A percentile compares a stretch with the other conserved stretches of the same genome.
Evolutionary conservation across 2,797 vertebrate genomes (phyloP).

Genomic region (Anguilla obscura): DNA sequence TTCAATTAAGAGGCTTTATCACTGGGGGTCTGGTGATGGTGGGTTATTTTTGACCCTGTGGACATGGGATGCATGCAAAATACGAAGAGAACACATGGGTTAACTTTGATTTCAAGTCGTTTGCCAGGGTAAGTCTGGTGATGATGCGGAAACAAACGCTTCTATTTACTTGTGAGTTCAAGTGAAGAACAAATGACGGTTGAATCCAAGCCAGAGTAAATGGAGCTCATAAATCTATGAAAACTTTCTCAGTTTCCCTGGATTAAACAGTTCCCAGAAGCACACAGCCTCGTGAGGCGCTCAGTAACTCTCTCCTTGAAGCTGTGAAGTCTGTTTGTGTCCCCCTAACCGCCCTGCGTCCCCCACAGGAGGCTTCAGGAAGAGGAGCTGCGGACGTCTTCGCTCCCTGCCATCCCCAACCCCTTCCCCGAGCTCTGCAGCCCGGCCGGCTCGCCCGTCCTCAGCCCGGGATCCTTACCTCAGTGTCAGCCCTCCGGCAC

Average conservation of each 20-base stretch:
- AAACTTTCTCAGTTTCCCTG: background rate
- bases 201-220: background rate
- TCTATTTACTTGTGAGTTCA: background rate
- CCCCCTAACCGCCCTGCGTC: background rate
- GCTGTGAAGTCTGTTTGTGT: background rate
- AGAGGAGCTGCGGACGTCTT: conserved; percentile 86
- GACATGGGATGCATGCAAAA: background rate
- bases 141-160: background rate
- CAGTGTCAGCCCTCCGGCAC: conserved; percentile 72
- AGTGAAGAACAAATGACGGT: background rate
- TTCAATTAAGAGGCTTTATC: background rate
- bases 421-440: conserved; percentile 95
- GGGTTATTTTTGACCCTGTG: background rate
- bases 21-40: background rate
- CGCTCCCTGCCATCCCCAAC: conserved; percentile 94
- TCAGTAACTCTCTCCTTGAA: background rate
- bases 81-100: background rate
- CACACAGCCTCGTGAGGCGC: background rate
- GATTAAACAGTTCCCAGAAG: background rate
- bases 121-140: background rate
- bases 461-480: conserved; percentile 77
- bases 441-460: conserved; percentile 79
- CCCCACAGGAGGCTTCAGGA: conserved; percentile 85
- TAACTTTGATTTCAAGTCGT: background rate
- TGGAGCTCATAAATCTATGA: background rate